phyloP scores from a whole-genome alignment of 2,797 vertebrate species.

The Phrynocephalus vlangalii region DNA sequence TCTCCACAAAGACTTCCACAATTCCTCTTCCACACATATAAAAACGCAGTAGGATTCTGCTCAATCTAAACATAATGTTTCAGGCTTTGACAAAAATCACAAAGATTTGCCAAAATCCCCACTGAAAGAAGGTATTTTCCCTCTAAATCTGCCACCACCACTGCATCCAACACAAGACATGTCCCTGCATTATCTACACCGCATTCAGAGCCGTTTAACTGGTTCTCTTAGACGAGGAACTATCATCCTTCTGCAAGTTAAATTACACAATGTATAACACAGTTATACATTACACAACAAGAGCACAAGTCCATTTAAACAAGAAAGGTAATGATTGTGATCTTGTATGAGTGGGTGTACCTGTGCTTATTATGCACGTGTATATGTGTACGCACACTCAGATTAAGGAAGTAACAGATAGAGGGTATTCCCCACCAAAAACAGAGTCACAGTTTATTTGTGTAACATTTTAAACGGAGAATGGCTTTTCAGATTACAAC shows the following conservation, averaged over 20 bases:
- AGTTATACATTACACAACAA: not conserved
- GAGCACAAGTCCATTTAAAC: not conserved
- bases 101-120: not conserved
- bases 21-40: no score
- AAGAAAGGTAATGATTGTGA: not conserved
- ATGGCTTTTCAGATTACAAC: no score
- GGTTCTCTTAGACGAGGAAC: not conserved
- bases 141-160: not conserved
- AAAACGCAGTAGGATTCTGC: not conserved
- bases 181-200: not conserved
- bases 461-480: not conserved
- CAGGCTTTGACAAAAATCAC: not conserved
- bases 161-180: not conserved
- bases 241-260: not conserved
- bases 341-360: not conserved
- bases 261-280: not conserved
- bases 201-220: not conserved
- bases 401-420: not conserved
- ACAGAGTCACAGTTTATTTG: not conserved
- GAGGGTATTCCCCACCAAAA: not conserved
- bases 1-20: no score
- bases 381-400: no score
- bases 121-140: not conserved
- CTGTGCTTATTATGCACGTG: no score
- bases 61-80: not conserved